phyloP scores from a whole-genome alignment of 1,140 invertebrate genomes.

The Paramacrobiotus metropolitanus region DNA sequence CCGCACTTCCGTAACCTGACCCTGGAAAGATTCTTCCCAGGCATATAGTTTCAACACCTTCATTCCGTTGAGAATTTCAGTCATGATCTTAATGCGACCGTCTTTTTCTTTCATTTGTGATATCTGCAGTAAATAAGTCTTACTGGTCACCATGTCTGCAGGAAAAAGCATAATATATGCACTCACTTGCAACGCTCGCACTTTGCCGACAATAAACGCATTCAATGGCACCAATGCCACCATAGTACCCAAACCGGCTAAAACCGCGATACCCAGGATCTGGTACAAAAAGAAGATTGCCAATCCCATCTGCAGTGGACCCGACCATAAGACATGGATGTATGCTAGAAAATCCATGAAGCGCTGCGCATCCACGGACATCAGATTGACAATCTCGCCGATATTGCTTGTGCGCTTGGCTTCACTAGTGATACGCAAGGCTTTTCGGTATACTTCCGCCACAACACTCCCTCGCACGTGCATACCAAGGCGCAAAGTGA shows the following conservation, averaged over 20 bases:
- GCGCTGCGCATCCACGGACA: constrained; percentile 13
- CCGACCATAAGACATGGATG: constrained; percentile 7
- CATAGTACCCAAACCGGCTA: constrained; percentile 22
- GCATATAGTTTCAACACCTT: background rate
- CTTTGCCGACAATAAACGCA: constrained; percentile 8
- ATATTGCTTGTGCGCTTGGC: constrained; percentile 5
- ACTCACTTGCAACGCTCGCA: background rate
- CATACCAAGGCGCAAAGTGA: background rate
- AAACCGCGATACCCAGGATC: constrained; percentile 19
- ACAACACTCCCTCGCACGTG: background rate
- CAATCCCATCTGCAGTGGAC: constrained; percentile 20
- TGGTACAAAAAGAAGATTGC: constrained; percentile 22
- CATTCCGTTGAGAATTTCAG: background rate
- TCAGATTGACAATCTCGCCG: constrained; percentile 14
- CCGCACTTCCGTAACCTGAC: background rate
- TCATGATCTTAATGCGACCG: background rate
- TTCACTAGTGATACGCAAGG: constrained; percentile 7
- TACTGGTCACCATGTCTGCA: no score
- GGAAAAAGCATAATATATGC: no score
- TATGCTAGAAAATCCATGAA: constrained; percentile 8
- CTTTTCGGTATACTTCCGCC: constrained; percentile 3
- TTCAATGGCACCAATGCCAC: constrained; percentile 23
- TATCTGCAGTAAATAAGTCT: background rate
- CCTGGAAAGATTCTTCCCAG: background rate
- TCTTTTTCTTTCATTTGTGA: background rate